Evolutionary conservation across 2,797 vertebrate genomes (phyloP).

Genomic region (Tragopan temminckii): DNA sequence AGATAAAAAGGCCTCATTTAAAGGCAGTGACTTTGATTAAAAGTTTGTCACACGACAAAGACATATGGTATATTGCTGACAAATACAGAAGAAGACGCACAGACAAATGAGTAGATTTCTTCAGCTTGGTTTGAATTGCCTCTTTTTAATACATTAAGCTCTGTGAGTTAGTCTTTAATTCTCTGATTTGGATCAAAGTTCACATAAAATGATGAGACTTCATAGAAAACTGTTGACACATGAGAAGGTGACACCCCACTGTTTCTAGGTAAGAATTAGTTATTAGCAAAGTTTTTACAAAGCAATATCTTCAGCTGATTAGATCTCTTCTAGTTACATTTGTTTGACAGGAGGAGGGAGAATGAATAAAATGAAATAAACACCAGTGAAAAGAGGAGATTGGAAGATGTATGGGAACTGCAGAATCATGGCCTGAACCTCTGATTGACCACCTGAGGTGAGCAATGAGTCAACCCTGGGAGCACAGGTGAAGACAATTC

Average conservation of each 20-base stretch:
- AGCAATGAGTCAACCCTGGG: no score
- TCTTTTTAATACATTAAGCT: conserved; percentile 47
- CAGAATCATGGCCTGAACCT: no score
- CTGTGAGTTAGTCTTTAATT: conserved; percentile 44
- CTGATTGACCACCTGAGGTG: no score
- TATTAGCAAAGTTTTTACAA: conserved; percentile 42
- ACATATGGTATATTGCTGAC: background rate
- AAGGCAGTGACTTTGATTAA: background rate
- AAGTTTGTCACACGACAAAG: background rate
- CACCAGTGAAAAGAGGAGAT: conserved; percentile 62
- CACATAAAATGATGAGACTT: conserved; percentile 1
- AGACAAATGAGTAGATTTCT: background rate
- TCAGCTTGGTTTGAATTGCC: background rate
- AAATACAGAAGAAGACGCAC: background rate
- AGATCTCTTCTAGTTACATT: conserved; percentile 51
- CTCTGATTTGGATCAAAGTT: conserved; percentile 55
- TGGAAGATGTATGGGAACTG: background rate
- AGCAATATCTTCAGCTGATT: conserved; percentile 66
- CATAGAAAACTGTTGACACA: conserved; percentile 22
- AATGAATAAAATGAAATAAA: conserved; percentile 60
- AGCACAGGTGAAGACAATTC: no score
- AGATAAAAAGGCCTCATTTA: background rate
- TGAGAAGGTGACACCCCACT: background rate
- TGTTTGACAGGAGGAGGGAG: conserved; percentile 54
- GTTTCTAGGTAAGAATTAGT: conserved; percentile 19